Evolutionary conservation across 2,888 invertebrate genomes (phyloP), one percentile per base, ranked within the genome.

Genomic region (Leucophora obtusa): DNA sequence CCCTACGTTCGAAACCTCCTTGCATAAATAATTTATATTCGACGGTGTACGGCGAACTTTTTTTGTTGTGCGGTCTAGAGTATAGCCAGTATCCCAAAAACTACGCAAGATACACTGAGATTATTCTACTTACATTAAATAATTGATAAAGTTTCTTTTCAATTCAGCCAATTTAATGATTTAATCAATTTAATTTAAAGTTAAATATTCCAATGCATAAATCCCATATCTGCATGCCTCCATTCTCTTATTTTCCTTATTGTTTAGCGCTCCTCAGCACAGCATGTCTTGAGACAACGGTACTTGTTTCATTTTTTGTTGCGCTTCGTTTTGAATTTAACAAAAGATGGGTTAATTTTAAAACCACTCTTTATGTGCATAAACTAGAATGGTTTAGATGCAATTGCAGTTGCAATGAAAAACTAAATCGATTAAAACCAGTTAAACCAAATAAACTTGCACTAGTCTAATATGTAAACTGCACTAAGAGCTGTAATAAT

Each of bases 401-500:
- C 3, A 47, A 58, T 74, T 60, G 58, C 54, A 50, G 50, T 72
- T 43, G 50, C 3, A 28, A 53, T 18, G 66, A 68, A 58, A 28
- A 58, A 75, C 21, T 68, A 75, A 80, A 75, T 80, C 79, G 79
- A 80, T 80, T 80, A 80, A 80, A 80, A 80, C 80, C 80, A 80
- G 80, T 80, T 76, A 75, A 76, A 63, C 58, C 80, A 76, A 76
- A 68, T 68, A 71, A 65, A 72, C 62, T 76, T 58, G 59, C 58
- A 63, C n/a, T 24, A 47, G 43, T n/a, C 43, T 14, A n/a, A n/a
- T n/a, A 47, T 47, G n/a, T 47, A 47, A 14, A 47, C 43, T 38
- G 14, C 38, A 38, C 11, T 11, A 38, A 38, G 1, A 7, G 28
- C 28, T 28, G 28, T 28, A 28, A 28, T 28, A 28, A 6, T 28